These are phyloP conservation scores for Heterodera schachtii DNA, from an alignment of 1,140 invertebrate species.

Conservation along the genomic window DNA sequence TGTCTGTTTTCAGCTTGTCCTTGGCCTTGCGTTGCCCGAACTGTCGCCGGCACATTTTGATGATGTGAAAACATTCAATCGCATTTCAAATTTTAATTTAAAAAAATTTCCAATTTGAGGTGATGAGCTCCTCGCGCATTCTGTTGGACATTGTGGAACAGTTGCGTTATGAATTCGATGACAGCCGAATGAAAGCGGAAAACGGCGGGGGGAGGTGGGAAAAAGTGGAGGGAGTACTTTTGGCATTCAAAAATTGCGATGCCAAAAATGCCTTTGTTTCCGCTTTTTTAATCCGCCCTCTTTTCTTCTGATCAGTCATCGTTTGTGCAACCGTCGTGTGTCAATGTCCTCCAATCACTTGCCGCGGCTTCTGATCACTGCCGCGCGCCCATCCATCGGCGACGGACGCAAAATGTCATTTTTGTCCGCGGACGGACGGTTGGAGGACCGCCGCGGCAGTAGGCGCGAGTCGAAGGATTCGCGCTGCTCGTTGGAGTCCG, in stretches of 20 bases:
- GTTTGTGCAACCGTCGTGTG: conserved; percentile 59
- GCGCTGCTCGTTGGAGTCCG: conserved; percentile 58
- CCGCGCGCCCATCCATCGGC: conserved; percentile 59
- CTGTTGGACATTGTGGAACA: conserved; percentile 62
- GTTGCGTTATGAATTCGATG: conserved; percentile 59
- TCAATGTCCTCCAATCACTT: conserved; percentile 59
- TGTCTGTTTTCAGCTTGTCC: conserved; percentile 36
- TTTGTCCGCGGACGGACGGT: conserved; percentile 60
- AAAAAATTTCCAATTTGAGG: neutral
- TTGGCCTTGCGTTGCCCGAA: conserved; percentile 52
- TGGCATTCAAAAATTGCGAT: too few relatives aligned
- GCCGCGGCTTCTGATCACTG: conserved; percentile 63
- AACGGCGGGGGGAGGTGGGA: conserved; percentile 27
- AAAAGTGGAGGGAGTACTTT: too few relatives aligned
- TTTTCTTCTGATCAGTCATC: neutral
- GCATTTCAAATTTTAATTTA: neutral
- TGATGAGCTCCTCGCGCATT: conserved; percentile 54
- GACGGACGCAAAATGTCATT: conserved; percentile 64
- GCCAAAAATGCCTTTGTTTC: too few relatives aligned
- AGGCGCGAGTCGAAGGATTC: conserved; percentile 59
- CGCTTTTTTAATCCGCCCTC: too few relatives aligned
- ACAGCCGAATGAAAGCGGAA: conserved; percentile 42
- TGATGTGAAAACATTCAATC: conserved; percentile 44
- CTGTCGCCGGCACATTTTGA: conserved; percentile 61
- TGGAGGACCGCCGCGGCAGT: conserved; percentile 53